Evolutionary conservation across 1,140 invertebrate genomes (phyloP), one percentile per base, ranked within the genome.

Genomic region (Metaphire vulgaris): DNA sequence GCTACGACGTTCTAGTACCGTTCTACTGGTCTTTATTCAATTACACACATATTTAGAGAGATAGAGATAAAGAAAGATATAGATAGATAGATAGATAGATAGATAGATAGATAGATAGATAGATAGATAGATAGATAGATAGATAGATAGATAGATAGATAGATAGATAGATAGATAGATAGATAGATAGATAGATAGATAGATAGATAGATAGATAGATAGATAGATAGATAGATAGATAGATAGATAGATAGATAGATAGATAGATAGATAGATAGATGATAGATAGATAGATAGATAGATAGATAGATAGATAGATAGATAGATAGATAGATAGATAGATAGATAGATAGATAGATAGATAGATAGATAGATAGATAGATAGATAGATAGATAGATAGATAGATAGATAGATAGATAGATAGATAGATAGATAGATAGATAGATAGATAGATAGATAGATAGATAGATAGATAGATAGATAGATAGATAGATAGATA

Each of bases 281-380:
- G 41, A 12, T 6, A 21, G 6, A 56, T 6, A 56, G 21, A 56
- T 56, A 56, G 41, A 56, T n/a, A n/a, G 41, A 56, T 56, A 21
- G 41, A 56, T 56, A 21, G 41, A 56, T 56, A 21, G 41, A 56
- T 56, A 21, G 41, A 56, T 56, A 56, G 21, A 56, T 56, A 56
- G 41, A 56, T 56, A 56, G 41, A 56, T 56, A 56, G 41, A 56
- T 56, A 56, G 41, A 56, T 56, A 56, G 41, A 56, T 21, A 56
- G 41, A 56, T 56, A 56, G 41, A 56, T 56, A 56, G 41, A 56
- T 56, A 21, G 41, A 56, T 56, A 56, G 41, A 56, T 56, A 56
- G 41, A 56, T 56, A 56, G 41, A 56, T 56, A 56, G 41, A 56
- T 56, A 56, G 41, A 56, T 56, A 56, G 41, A 56, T 56, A 56